Evolutionary conservation across 2,113 vertebrate species (phyloP).

Genomic region (Oceanites oceanicus): DNA sequence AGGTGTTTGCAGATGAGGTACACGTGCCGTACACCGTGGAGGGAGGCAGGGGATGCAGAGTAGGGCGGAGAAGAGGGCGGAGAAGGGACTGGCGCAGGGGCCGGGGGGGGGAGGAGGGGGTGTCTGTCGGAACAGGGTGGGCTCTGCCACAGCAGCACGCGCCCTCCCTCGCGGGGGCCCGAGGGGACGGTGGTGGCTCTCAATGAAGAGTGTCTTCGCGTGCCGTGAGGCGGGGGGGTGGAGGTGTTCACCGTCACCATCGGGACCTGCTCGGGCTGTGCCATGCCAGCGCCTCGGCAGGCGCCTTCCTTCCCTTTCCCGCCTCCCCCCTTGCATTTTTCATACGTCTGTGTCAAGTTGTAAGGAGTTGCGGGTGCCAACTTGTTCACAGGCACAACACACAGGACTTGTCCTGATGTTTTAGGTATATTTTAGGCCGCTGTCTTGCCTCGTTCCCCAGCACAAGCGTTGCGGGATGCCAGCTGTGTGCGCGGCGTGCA

Average conservation of each 20-base stretch:
- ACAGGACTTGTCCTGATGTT: neutral
- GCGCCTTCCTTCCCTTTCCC: neutral
- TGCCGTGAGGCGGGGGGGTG: neutral
- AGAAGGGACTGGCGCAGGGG: neutral
- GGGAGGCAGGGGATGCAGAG: neutral
- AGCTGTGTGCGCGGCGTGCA: rapidly evolving
- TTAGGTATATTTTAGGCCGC: neutral
- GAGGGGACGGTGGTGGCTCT: rapidly evolving
- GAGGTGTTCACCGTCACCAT: neutral
- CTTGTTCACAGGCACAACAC: too few species aligned
- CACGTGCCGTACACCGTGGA: rapidly evolving
- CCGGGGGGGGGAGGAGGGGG: neutral
- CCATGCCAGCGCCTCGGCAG: rapidly evolving
- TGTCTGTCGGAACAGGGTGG: neutral
- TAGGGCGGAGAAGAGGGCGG: neutral
- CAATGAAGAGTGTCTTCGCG: rapidly evolving
- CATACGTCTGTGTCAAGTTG: rapidly evolving
- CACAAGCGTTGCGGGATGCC: rapidly evolving
- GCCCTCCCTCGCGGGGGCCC: rapidly evolving
- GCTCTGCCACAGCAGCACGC: neutral
- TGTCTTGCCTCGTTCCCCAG: rapidly evolving
- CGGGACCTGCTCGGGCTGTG: neutral
- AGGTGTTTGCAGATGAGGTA: neutral
- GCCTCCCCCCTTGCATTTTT: rapidly evolving
- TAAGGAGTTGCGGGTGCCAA: neutral